Base-by-base conservation (phyloP, 2,888 invertebrate species). In the Melikaiella ostensackeni region DNA sequence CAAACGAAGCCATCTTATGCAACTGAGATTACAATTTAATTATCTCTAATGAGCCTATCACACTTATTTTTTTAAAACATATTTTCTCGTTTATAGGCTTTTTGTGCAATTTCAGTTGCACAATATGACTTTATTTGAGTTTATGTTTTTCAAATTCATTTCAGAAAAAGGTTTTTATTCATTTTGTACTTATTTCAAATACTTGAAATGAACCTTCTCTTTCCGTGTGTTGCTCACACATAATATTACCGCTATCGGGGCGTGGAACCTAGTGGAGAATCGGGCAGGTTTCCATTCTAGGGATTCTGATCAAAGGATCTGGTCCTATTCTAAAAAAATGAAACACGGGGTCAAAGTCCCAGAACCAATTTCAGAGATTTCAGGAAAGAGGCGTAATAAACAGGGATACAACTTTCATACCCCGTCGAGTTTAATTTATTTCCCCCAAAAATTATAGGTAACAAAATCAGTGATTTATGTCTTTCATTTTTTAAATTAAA, bases 211-310 rank as follows among this genome's bases (percentile, higher is more conserved):
- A 62, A 62, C 33, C 30, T 9, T 21, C 11, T 38, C 38, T 24
- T 38, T 66, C 42, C 9, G 27, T 50, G 30, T 33, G 46, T 66
- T 42, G n/a, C 19, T 19, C 30, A 33, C 70, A 50, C 50, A 50
- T 70, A 70, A 50, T 70, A 70, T 50, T 19, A 46, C 30, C 27
- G 27, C 50, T 33, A 70, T 70, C 70, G 46, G 33, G 70, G 70
- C 70, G 70, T 70, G 70, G 70, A 70, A 33, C 70, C 50, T 30
- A 1, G 19, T 50, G 19, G 46, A 70, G 70, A 70, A 70, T 30
- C 50, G 50, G 30, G 33, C 70, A 70, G 70, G 70, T 70, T 70
- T 70, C 70, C 70, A 50, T 70, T 70, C 70, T 70, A 50, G 70
- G 70, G 70, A 70, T 50, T 70, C 70, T 50, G 27, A 70, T 50